These are phyloP conservation scores for Acanthurus leucopareius DNA, from an alignment of 2,797 vertebrate genomes.

Conservation along the genomic window DNA sequence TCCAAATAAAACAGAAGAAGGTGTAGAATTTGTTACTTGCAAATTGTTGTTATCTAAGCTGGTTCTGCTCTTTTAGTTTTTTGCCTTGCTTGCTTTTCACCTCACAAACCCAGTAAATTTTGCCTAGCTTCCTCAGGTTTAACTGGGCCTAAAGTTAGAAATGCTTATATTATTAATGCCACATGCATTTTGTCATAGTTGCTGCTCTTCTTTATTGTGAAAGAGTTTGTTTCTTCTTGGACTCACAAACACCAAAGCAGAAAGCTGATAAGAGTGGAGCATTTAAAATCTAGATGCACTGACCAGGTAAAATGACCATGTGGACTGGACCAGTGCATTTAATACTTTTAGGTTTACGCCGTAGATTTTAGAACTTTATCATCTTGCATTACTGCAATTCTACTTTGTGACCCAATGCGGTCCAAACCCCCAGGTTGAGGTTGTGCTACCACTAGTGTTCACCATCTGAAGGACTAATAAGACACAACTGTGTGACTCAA, in stretches of 20 bases:
- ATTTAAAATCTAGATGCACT: no score
- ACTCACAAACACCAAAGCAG: not conserved
- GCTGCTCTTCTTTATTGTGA: not conserved
- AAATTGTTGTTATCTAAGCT: not conserved
- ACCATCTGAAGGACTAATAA: not conserved
- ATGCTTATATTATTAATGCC: not conserved
- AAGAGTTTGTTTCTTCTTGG: not conserved
- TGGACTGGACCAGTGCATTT: not conserved
- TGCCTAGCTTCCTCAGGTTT: not conserved
- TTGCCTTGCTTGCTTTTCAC: not conserved
- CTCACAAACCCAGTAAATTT: not conserved
- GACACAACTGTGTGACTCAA: not conserved
- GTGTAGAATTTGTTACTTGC: not conserved
- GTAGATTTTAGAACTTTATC: not conserved
- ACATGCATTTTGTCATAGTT: not conserved
- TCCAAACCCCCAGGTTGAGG: not conserved
- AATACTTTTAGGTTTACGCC: not conserved
- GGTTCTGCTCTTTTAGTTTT: not conserved
- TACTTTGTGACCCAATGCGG: not conserved
- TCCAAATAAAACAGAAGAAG: not conserved
- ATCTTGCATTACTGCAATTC: not conserved
- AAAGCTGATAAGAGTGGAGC: not conserved
- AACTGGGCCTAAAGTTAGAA: not conserved
- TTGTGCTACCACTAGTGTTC: not conserved
- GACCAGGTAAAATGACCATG: not conserved